phyloP scores from a whole-genome alignment of 2,888 invertebrate species.

The Caradrina clavipalpis region DNA sequence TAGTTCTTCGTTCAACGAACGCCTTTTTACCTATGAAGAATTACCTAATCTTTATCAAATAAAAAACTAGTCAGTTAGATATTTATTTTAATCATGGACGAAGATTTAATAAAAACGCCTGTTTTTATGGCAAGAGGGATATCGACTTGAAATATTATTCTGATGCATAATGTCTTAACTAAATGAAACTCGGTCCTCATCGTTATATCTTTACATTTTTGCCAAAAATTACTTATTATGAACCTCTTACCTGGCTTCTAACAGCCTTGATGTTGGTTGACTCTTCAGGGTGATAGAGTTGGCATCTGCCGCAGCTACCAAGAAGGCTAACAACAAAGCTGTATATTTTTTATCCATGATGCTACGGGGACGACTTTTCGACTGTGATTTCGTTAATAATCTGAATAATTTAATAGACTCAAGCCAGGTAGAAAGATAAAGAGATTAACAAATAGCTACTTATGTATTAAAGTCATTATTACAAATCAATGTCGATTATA shows the following conservation, averaged over 20 bases:
- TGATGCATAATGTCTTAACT: no score
- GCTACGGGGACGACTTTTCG: slow-evolving; percentile 49
- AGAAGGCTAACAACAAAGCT: slow-evolving; percentile 72
- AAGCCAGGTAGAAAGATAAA: slow-evolving; percentile 67
- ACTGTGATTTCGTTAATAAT: slow-evolving; percentile 55
- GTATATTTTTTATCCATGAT: slow-evolving; percentile 77
- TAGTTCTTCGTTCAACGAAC: no score
- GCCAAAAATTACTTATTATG: slow-evolving; percentile 12
- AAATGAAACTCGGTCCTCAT: no score
- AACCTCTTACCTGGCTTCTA: slow-evolving; percentile 46
- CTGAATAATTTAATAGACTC: slow-evolving; percentile 69
- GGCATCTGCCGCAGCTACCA: slow-evolving; percentile 78
- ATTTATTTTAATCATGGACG: no score
- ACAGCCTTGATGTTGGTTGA: slow-evolving; percentile 55
- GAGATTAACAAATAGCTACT: slow-evolving; percentile 60
- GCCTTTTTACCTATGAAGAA: no score
- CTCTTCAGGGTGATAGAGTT: slow-evolving; percentile 66
- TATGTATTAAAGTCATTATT: slow-evolving; percentile 65
- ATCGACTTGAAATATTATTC: no score
- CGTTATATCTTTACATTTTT: background rate
- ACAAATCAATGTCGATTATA: slow-evolving; percentile 74
- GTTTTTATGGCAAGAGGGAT: no score
- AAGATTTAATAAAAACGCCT: no score
- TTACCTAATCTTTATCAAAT: no score
- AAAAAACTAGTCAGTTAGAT: no score